A percentile compares a stretch with the other conserved stretches of the same genome.
phyloP scores from a whole-genome alignment of 64 coral and sea anemone genomes.

The Platygyra sinensis region DNA sequence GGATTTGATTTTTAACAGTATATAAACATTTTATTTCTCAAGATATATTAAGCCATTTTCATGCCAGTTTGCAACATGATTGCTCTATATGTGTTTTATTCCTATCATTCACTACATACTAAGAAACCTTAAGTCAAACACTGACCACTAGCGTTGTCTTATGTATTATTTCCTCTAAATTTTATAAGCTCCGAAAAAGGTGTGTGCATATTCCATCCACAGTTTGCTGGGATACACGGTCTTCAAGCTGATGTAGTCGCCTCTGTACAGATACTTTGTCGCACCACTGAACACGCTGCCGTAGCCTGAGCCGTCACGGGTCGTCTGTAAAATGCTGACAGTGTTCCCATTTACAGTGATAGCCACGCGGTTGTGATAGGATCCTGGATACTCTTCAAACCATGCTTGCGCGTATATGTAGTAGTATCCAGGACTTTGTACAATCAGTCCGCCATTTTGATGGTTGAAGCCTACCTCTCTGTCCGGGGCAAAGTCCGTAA shows the following conservation, averaged over 20 bases:
- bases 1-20: too few relatives aligned
- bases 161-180: neutral
- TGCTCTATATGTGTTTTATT: too few relatives aligned
- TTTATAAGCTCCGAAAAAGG: slow-evolving; percentile 25
- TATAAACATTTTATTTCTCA: too few relatives aligned
- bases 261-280: neutral
- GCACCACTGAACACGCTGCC: neutral
- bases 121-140: too few relatives aligned
- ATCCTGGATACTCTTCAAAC: neutral
- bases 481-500: neutral
- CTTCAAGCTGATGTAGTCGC: slow-evolving; percentile 8
- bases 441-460: neutral
- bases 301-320: neutral
- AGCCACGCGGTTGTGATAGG: neutral
- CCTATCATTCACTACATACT: too few relatives aligned
- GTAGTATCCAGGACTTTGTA: neutral
- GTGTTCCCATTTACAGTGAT: neutral
- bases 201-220: neutral
- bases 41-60: too few relatives aligned
- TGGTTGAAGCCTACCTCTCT: neutral
- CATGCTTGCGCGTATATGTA: slow-evolving; percentile 13
- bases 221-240: neutral
- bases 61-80: too few relatives aligned
- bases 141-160: too few relatives aligned
- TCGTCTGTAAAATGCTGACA: neutral